These are phyloP conservation scores for Rhyacophila evoluta DNA, from an alignment of 2,888 invertebrate genomes.

Conservation along the genomic window DNA sequence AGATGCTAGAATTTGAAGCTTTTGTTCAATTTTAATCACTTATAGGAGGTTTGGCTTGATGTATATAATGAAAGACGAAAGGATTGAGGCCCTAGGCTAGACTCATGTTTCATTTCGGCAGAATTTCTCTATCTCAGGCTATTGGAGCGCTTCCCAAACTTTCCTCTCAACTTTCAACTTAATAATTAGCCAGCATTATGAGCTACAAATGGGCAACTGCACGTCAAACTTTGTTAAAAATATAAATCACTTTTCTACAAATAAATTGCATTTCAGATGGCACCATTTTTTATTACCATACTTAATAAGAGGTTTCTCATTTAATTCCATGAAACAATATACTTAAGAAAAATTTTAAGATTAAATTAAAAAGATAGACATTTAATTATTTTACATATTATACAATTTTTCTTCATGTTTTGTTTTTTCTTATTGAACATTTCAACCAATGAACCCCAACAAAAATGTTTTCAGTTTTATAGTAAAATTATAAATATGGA, in stretches of 20 bases:
- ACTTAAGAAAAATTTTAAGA: no score
- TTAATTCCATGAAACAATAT: no score
- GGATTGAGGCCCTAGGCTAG: not conserved
- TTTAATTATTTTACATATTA: no score
- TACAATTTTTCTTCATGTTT: no score
- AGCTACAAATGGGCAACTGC: not conserved
- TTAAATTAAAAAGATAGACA: no score
- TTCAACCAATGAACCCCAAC: no score
- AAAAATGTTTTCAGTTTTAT: no score
- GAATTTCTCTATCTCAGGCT: not conserved
- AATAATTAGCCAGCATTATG: constrained; percentile 16
- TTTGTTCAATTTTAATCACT: not conserved
- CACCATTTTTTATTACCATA: not conserved
- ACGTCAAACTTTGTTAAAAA: not conserved
- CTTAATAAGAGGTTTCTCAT: no score
- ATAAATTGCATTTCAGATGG: constrained; percentile 3
- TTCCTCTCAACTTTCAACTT: not conserved
- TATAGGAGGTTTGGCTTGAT: not conserved
- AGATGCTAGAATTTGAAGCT: not conserved
- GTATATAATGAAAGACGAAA: not conserved
- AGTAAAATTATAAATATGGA: no score
- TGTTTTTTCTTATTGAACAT: no score
- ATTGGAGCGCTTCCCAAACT: not conserved
- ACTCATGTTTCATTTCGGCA: not conserved
- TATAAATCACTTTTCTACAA: not conserved